Evolutionary conservation across 1,140 invertebrate genomes (phyloP), one percentile per base, ranked within the genome.

Genomic region (Bombyx mori): DNA sequence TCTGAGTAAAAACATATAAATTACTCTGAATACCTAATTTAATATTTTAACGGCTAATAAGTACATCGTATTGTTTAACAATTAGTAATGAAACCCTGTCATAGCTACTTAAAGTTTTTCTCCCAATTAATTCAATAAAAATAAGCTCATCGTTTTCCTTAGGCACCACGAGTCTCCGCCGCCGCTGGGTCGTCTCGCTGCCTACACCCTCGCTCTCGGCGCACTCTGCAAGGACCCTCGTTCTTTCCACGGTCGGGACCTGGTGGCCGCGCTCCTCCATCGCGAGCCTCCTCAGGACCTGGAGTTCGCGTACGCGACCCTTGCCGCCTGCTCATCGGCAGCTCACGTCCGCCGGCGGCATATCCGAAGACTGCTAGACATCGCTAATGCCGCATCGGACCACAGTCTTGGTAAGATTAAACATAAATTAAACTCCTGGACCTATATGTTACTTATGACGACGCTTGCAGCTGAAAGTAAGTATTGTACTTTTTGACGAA

Each of bases 141-240:
- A 35, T 35, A 35, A 35, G 26, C 26, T 35, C 26, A 3, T 35
- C 4, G 26, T 35, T 35, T 35, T 35, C 12, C 26, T 35, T 35
- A 92, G 91, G 73, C 92, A 93, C 65, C 89, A 92, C 61, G 92
- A 93, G 70, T 89, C 92, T 9, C 91, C 92, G 0, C 90, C 94
- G n/a, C 93, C 93, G 7, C 89, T 94, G 7, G 91, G 92, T 4
- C 90, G 91, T 65, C 77, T 96, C 22, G 93, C 94, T 0, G 90
- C 91, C 9, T 96, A 94, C 77, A 91, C 93, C 0, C 86, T 96
- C 6, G 93, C 94, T 0, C 76, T 96, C 45, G 93, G 92, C 18
- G 91, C 93, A 2, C 88, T 95, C 42, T 96, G 95, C 81, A 92
- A 93, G 77, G 94, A 96, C 73, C 94, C 94, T 0, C 90, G 93